Evolutionary conservation across 2,113 vertebrate genomes (phyloP).

Genomic region (Otocyon megalotis): DNA sequence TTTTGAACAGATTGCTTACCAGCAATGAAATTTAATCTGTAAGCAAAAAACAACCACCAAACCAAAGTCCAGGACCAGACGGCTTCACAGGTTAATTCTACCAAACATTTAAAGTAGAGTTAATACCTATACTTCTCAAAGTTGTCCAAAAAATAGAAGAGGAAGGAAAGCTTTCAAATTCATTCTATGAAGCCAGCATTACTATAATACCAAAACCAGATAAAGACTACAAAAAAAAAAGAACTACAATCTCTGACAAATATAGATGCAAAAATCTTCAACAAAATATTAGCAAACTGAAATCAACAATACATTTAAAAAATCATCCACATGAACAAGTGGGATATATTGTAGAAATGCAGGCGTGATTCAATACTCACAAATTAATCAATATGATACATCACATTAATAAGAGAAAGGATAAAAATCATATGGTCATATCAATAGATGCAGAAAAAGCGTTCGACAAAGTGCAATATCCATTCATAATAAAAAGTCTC

Average conservation of each 20-base stretch:
- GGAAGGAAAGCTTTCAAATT: neutral
- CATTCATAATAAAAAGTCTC: neutral
- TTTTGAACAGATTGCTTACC: neutral
- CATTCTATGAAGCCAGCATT: neutral
- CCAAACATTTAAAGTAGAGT: neutral
- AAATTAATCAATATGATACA: neutral
- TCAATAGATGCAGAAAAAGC: neutral
- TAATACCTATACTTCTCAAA: neutral
- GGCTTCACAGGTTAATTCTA: neutral
- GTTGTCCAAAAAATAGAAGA: neutral
- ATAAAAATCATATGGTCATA: neutral
- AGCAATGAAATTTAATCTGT: neutral
- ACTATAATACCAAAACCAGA: neutral
- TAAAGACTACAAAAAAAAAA: neutral
- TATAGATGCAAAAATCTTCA: neutral
- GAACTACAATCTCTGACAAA: neutral
- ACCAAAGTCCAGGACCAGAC: neutral
- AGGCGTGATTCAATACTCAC: neutral
- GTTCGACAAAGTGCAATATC: neutral
- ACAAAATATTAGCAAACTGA: neutral
- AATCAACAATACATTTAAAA: neutral
- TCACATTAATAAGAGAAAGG: neutral
- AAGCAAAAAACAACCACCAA: neutral
- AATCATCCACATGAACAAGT: neutral
- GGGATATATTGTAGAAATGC: neutral